Evolutionary conservation across 2,888 invertebrate genomes (phyloP).

Genomic region (Dione vanillae): DNA sequence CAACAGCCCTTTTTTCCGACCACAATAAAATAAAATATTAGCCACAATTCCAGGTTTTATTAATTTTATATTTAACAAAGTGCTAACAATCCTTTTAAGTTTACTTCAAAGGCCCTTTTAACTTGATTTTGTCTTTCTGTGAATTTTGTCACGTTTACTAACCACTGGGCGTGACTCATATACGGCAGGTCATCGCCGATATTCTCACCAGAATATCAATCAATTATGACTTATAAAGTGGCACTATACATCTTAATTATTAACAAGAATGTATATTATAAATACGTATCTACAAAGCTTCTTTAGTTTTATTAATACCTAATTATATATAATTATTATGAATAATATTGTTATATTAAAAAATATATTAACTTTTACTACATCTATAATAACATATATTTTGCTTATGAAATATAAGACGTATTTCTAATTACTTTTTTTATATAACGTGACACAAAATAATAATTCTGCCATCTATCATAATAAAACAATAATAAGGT

Average conservation of each 20-base stretch:
- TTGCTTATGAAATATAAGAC: no score
- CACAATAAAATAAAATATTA: no score
- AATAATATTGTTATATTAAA: no score
- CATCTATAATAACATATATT: no score
- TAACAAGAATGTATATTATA: neutral
- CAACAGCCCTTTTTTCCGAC: no score
- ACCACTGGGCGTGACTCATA: conserved; percentile 44
- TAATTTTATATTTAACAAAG: neutral
- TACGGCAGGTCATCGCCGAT: conserved; percentile 34
- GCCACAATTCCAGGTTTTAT: neutral
- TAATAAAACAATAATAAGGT: neutral
- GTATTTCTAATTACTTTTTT: no score
- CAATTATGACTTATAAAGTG: conserved; percentile 48
- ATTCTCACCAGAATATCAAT: conserved; percentile 52
- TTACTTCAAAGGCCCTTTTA: no score
- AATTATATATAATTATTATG: no score
- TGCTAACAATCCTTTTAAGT: neutral
- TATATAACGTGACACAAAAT: neutral
- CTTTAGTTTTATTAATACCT: no score
- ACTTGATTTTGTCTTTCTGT: no score
- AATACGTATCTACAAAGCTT: no score
- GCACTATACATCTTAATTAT: neutral
- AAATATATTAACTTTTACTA: no score
- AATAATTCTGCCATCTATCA: conserved; percentile 17
- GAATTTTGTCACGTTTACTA: conserved; percentile 45